Base-by-base conservation (phyloP, 2,888 invertebrate species). In the Latrodectus hesperus region DNA sequence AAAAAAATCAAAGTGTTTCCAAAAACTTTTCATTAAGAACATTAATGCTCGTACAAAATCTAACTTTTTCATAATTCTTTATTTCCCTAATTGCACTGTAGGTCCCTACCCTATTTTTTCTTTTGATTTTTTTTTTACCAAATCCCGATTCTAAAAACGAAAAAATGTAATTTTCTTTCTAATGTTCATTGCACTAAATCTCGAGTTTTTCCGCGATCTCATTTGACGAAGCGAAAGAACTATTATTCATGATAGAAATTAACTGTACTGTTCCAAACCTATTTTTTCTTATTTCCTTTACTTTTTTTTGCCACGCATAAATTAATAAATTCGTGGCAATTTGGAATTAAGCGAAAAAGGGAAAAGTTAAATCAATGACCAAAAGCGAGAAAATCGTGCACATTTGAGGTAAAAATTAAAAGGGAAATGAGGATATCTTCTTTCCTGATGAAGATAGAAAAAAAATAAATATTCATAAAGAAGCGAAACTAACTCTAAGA, bases 111-210 rank as follows among this genome's bases (percentile, higher is more conserved):
- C n/a, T 60, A 9, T 16, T 60, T 68, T 68, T 68, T 26, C 17
- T 26, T 26, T 68, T 22, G n/a, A 17, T 22, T 22, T 22, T 68
- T 26, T 68, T n/a, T 22, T 68, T 22, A 22, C 22, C 68, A 17
- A 12, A 22, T 68, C 68, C 26, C 64, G 16, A 64, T n/a, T 64
- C 64, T 64, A 17, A 64, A 64, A 17, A 17, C 6, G 60, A n/a
- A n/a, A 60, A 26, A 68, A 68, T 17, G 68, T 68, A 68, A 68
- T 68, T 68, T 68, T 68, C 68, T 68, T 68, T 17, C 68, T 68
- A 68, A 68, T 68, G 68, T 68, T 68, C 68, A 22, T 12, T 68
- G 68, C 17, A 17, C 17, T 68, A 38, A 68, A 68, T 68, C 68
- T 68, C 17, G 12, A 26, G 68, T 68, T 68, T 22, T 17, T 68